phyloP scores from a whole-genome alignment of 2,797 vertebrate genomes.

The Neostethus bicornis region DNA sequence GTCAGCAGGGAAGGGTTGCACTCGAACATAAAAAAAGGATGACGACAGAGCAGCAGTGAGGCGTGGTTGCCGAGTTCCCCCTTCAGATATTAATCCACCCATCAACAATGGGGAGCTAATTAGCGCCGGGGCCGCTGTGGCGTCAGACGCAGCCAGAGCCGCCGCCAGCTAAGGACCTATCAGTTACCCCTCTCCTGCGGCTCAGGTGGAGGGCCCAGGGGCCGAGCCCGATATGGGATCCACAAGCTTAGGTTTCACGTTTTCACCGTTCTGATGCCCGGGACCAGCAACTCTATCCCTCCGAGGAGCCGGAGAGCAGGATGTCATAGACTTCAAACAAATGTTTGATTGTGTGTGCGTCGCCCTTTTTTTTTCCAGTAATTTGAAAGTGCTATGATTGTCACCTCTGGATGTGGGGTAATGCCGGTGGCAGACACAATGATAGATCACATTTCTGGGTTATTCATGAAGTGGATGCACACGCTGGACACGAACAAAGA shows the following conservation, averaged over 20 bases:
- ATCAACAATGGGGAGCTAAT: constrained; percentile 77
- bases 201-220: constrained; percentile 72
- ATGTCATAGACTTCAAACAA: constrained; percentile 72
- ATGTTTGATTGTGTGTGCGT: constrained; percentile 70
- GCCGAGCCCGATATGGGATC: constrained; percentile 79
- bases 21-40: constrained; percentile 66
- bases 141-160: constrained; percentile 50
- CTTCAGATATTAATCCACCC: constrained; percentile 68
- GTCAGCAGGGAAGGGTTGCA: constrained; percentile 55
- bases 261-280: constrained; percentile 80
- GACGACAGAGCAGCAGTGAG: constrained; percentile 54
- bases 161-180: constrained; percentile 66
- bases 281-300: constrained; percentile 77
- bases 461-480: constrained; percentile 15
- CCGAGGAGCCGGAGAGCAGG: constrained; percentile 70
- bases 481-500: constrained; percentile 26
- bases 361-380: constrained; percentile 58
- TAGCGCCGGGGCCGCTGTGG: constrained; percentile 58
- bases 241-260: constrained; percentile 78
- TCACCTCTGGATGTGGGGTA: constrained; percentile 55
- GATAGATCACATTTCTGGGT: constrained; percentile 53
- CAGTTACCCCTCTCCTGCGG: constrained; percentile 75
- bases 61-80: constrained; percentile 46
- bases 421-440: constrained; percentile 27
- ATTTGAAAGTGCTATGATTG: constrained; percentile 55